A percentile compares a stretch with the other conserved stretches of the same genome.
These are phyloP conservation scores for Spilogale gracilis DNA, from an alignment of 2,113 vertebrate species.

Conservation along the genomic window DNA sequence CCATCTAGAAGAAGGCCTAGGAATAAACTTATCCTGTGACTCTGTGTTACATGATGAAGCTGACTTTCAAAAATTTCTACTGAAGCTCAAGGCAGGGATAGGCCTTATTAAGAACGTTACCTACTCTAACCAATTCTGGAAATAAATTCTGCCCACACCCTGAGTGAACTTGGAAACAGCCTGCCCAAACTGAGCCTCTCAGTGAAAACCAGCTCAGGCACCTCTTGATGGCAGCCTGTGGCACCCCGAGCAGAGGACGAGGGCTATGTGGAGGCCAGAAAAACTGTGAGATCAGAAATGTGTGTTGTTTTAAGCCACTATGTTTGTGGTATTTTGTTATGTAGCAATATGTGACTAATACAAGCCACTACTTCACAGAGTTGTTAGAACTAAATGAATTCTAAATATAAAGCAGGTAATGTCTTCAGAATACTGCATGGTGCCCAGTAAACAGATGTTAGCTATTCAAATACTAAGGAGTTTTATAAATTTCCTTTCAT, in stretches of 20 bases:
- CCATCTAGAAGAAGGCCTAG: background rate
- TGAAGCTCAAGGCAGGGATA: background rate
- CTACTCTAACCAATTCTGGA: background rate
- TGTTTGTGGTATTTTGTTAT: background rate
- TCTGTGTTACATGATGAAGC: background rate
- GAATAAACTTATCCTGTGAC: background rate
- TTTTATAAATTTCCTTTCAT: conserved; percentile 10
- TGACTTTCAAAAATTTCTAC: background rate
- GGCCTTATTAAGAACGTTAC: background rate
- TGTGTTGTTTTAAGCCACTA: background rate
- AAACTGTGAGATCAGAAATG: no score
- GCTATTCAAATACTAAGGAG: background rate
- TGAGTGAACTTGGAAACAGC: background rate
- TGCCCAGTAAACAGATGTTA: background rate
- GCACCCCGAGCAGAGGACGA: background rate
- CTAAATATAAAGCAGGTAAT: background rate
- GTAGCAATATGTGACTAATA: background rate
- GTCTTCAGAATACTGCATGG: background rate
- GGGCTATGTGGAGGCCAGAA: background rate
- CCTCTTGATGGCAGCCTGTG: background rate
- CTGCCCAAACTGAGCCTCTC: background rate
- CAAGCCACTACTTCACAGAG: background rate
- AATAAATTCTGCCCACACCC: background rate
- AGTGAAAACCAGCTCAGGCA: background rate
- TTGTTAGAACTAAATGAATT: background rate